phyloP scores from a whole-genome alignment of 2,888 invertebrate genomes.

The Drosophila mercatorum region DNA sequence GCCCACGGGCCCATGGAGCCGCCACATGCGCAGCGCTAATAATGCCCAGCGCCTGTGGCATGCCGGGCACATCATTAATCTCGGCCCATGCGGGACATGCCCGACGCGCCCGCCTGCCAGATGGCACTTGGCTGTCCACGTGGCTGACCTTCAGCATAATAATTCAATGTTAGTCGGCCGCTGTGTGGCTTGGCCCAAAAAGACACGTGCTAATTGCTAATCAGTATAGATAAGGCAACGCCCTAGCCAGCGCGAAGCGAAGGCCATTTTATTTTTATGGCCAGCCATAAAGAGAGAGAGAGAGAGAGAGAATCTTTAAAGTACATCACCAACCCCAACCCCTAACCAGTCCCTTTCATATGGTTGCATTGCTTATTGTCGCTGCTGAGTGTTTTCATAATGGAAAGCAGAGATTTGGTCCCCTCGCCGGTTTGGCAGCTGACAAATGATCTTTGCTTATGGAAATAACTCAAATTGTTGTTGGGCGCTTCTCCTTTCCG shows the following conservation, averaged over 20 bases:
- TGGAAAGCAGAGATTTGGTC: conserved; percentile 53
- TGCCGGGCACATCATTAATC: conserved; percentile 73
- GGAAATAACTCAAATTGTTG: conserved; percentile 55
- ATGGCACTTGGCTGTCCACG: conserved; percentile 38
- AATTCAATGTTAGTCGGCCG: conserved; percentile 65
- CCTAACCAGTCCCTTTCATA: neutral
- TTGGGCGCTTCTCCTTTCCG: neutral
- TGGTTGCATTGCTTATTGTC: conserved; percentile 32
- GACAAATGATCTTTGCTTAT: conserved; percentile 71
- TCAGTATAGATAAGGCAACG: conserved; percentile 67
- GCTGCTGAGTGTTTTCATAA: conserved; percentile 48
- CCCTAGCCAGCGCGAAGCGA: conserved; percentile 41
- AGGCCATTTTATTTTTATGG: conserved; percentile 58
- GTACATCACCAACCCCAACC: conserved; percentile 3
- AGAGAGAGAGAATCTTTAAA: conserved; percentile 26
- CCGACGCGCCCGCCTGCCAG: conserved; percentile 5
- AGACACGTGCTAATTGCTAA: conserved; percentile 79
- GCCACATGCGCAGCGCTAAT: conserved; percentile 58
- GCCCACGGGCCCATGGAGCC: conserved; percentile 5
- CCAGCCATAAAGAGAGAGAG: neutral
- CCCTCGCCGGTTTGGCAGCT: conserved; percentile 18
- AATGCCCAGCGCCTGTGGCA: conserved; percentile 53
- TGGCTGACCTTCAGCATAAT: conserved; percentile 74
- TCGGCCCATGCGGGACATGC: conserved; percentile 68
- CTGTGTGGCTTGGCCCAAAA: conserved; percentile 25